Conservation (phyloP, 2,113 vertebrate genomes). For the Microtus pennsylvanicus region DNA sequence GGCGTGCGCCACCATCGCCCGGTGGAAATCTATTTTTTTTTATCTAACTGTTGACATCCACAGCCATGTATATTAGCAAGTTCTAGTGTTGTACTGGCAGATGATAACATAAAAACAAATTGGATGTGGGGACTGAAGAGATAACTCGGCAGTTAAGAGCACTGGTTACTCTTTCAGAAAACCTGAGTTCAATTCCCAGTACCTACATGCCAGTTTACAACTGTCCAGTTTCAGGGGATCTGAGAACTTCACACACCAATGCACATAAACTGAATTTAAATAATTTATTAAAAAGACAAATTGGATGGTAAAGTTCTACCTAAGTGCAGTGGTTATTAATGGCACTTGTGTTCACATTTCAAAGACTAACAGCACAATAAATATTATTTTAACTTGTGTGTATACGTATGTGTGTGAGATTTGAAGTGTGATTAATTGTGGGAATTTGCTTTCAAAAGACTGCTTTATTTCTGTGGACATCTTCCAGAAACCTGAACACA, state of each 20-base stretch:
- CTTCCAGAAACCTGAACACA: slow-evolving; percentile 19
- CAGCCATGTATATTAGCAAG: not conserved
- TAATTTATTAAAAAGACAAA: no score
- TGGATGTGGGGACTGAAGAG: not conserved
- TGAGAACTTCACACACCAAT: no score
- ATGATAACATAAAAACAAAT: slow-evolving; percentile 6
- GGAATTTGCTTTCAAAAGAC: slow-evolving; percentile 14
- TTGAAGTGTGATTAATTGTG: not conserved
- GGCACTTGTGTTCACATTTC: not conserved
- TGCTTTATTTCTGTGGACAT: not conserved
- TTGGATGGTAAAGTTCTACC: not conserved
- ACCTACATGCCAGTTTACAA: no score
- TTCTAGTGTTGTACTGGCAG: not conserved
- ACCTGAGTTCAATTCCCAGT: no score
- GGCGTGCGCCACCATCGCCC: no score
- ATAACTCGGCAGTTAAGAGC: no score
- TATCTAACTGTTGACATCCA: not conserved
- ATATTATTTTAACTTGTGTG: not conserved
- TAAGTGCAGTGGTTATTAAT: not conserved
- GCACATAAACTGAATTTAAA: no score
- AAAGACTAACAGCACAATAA: not conserved
- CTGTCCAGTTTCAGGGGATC: no score
- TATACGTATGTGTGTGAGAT: slow-evolving; percentile 33
- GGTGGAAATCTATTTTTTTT: no score
- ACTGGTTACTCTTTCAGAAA: no score